Percentiles rank a stretch among this genome's conserved stretches.
These are phyloP conservation scores for Holotrichia oblita DNA, from an alignment of 1,140 invertebrate genomes.

Conservation along the genomic window DNA sequence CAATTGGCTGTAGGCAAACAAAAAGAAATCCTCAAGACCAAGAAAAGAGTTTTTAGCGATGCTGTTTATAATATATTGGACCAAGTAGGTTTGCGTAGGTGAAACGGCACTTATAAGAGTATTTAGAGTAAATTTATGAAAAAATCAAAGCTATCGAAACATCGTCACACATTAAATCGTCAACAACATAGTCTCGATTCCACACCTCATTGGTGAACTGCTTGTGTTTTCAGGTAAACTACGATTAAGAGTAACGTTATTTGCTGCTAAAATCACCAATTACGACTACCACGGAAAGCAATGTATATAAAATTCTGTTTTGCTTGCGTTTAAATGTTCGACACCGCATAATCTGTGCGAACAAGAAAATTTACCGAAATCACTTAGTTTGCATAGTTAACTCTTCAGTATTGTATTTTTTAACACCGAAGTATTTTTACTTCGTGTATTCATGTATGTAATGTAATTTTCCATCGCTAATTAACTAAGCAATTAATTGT, in stretches of 20 bases:
- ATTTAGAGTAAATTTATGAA: no score
- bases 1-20: no score
- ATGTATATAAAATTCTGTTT: not conserved
- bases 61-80: no score
- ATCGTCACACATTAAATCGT: conserved; percentile 13
- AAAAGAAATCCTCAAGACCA: no score
- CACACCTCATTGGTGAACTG: not conserved
- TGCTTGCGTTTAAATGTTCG: not conserved
- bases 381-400: not conserved
- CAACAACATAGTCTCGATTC: not conserved
- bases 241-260: not conserved
- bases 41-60: no score
- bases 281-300: not conserved
- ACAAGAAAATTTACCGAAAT: not conserved
- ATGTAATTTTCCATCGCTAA: no score
- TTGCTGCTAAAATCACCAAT: conserved; percentile 16
- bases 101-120: no score
- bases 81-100: no score
- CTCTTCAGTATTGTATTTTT: no score
- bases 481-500: no score
- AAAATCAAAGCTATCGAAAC: not conserved
- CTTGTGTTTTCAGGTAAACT: not conserved
- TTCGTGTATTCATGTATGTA: no score
- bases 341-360: conserved; percentile 9
- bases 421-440: no score